A percentile compares a stretch with the other conserved stretches of the same genome.
These are phyloP conservation scores for Myxocyprinus asiaticus DNA, from an alignment of 2,113 vertebrate species.

Conservation along the genomic window DNA sequence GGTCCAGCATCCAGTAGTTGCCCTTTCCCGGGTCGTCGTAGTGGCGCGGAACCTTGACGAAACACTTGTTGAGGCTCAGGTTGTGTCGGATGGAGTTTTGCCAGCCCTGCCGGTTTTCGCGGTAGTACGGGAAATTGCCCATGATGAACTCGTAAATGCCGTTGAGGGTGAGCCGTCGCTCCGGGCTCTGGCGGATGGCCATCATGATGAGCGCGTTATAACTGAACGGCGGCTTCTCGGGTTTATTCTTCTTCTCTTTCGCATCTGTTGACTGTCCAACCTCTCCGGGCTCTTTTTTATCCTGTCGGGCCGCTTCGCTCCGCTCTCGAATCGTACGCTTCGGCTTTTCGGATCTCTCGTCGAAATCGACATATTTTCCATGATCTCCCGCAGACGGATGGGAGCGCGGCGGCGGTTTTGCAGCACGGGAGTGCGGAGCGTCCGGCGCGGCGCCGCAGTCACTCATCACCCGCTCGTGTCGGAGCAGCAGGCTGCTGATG, in stretches of 20 bases:
- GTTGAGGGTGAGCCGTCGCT: slow-evolving; percentile 73
- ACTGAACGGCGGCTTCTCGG: slow-evolving; percentile 78
- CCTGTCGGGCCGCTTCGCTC: background rate
- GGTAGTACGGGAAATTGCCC: slow-evolving; percentile 77
- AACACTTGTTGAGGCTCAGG: slow-evolving; percentile 81
- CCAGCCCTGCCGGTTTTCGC: slow-evolving; percentile 77
- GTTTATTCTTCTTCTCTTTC: slow-evolving; percentile 52
- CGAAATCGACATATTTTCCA: background rate
- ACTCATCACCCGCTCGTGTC: slow-evolving; percentile 60
- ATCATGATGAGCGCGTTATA: slow-evolving; percentile 84
- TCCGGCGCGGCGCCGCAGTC: slow-evolving; percentile 42
- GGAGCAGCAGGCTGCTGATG: slow-evolving; percentile 75
- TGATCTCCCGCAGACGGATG: background rate
- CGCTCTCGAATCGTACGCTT: background rate
- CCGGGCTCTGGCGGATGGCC: slow-evolving; percentile 80
- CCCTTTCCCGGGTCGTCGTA: slow-evolving; percentile 81
- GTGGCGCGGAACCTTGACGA: slow-evolving; percentile 80
- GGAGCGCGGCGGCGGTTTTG: slow-evolving; percentile 35
- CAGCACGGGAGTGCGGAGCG: background rate
- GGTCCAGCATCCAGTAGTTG: slow-evolving; percentile 83
- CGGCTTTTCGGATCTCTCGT: too few relatives aligned
- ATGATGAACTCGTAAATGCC: slow-evolving; percentile 83
- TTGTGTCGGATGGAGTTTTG: slow-evolving; percentile 83
- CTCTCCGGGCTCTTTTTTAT: background rate
- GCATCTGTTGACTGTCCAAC: slow-evolving; percentile 34